Evolutionary conservation across 2,113 vertebrate species (phyloP).

Genomic region (Saimiri boliviensis): DNA sequence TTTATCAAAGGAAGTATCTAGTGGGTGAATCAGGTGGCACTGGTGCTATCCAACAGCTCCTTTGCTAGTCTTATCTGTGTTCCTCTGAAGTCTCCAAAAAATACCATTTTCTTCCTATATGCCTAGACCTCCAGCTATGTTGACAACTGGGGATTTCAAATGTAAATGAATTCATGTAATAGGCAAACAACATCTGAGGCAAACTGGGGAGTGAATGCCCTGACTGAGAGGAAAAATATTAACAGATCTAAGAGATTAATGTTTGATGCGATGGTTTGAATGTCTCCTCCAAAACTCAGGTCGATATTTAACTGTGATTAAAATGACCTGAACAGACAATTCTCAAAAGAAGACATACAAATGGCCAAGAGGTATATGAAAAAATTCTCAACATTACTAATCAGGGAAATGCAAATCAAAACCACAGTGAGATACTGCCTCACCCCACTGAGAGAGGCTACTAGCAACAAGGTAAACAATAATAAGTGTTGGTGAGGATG

Average conservation of each 20-base stretch:
- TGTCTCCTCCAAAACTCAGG: background rate
- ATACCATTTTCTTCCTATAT: background rate
- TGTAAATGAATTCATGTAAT: background rate
- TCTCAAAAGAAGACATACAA: background rate
- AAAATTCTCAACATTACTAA: background rate
- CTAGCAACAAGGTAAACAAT: background rate
- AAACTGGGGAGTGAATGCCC: background rate
- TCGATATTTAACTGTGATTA: background rate
- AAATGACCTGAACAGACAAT: background rate
- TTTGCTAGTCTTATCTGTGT: background rate
- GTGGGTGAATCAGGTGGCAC: background rate
- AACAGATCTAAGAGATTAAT: background rate
- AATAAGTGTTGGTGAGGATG: background rate
- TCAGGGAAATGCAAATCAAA: background rate
- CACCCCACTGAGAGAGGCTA: background rate
- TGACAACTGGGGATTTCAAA: background rate
- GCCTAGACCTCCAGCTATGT: background rate
- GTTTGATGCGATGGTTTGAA: background rate
- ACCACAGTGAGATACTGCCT: background rate
- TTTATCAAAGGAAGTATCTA: background rate
- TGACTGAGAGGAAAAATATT: background rate
- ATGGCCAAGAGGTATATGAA: background rate
- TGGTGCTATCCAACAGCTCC: background rate
- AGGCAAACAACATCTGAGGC: background rate
- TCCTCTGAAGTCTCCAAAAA: background rate